phyloP scores from a whole-genome alignment of 2,888 invertebrate genomes.

The Busseola fusca region DNA sequence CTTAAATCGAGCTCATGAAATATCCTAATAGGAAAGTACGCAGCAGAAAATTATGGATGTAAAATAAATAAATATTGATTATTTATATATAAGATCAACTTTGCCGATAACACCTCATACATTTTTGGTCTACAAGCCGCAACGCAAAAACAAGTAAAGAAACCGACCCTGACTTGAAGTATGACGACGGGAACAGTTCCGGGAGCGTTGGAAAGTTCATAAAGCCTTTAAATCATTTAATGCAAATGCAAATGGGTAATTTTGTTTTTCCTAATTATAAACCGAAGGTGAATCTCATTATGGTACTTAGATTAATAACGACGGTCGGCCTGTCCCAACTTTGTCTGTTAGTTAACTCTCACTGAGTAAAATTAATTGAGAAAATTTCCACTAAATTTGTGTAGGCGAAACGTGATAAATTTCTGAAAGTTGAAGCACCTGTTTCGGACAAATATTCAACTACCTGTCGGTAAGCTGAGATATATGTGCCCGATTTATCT shows the following conservation, averaged over 20 bases:
- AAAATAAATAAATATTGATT: not conserved
- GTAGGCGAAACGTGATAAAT: slow-evolving; percentile 70
- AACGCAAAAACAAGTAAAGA: not conserved
- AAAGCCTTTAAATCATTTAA: slow-evolving; percentile 48
- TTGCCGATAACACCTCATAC: not conserved
- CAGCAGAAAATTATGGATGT: too few relatives aligned
- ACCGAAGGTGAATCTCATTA: slow-evolving; percentile 67
- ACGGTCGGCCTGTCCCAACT: slow-evolving; percentile 68
- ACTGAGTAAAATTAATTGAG: slow-evolving; percentile 73
- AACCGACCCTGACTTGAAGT: not conserved
- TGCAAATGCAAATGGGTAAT: slow-evolving; percentile 56
- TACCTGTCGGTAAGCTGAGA: slow-evolving; percentile 39
- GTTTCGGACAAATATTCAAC: slow-evolving; percentile 63
- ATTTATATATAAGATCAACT: not conserved
- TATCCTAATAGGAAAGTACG: too few relatives aligned
- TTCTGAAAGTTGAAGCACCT: slow-evolving; percentile 65
- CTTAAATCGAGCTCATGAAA: not conserved
- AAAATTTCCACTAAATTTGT: slow-evolving; percentile 72
- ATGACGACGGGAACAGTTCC: not conserved
- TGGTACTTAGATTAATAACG: slow-evolving; percentile 67
- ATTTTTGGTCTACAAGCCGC: not conserved
- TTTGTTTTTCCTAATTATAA: slow-evolving; percentile 58
- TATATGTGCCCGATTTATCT: slow-evolving; percentile 48
- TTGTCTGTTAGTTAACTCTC: slow-evolving; percentile 71
- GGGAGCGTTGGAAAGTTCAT: slow-evolving; percentile 36